A percentile compares a stretch with the other conserved stretches of the same genome.
These are phyloP conservation scores for Protobothrops flavoviridis DNA, from an alignment of 2,113 vertebrate species.

Conservation along the genomic window DNA sequence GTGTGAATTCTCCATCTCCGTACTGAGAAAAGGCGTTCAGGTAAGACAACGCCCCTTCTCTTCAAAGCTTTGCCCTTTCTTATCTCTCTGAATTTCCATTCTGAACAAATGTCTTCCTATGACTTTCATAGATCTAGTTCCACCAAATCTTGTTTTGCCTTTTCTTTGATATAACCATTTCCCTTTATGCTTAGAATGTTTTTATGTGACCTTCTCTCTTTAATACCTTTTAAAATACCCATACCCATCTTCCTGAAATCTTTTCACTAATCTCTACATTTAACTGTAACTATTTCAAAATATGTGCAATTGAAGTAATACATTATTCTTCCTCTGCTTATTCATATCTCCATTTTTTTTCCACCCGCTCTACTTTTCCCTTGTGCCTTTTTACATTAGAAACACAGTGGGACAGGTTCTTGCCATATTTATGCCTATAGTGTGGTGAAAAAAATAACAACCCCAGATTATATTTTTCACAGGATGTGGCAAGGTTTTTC, in stretches of 20 bases:
- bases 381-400: background rate
- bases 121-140: background rate
- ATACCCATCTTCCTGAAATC: background rate
- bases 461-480: background rate
- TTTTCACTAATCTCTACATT: background rate
- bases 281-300: background rate
- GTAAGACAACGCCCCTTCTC: too few species aligned
- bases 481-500: background rate
- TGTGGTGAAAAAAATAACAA: background rate
- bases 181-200: background rate
- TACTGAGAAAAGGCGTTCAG: too few species aligned
- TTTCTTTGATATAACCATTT: background rate
- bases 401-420: background rate
- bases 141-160: background rate
- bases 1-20: too few species aligned
- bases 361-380: background rate
- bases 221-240: background rate
- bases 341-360: background rate
- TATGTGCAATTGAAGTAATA: background rate
- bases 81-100: background rate
- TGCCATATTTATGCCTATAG: background rate
- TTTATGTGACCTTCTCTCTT: background rate
- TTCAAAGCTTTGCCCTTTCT: background rate
- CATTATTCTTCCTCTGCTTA: background rate
- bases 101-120: background rate